A percentile compares a stretch with the other conserved stretches of the same genome.
Evolutionary conservation across 2,113 vertebrate species (phyloP).

Genomic region (Ramphastos sulfuratus): DNA sequence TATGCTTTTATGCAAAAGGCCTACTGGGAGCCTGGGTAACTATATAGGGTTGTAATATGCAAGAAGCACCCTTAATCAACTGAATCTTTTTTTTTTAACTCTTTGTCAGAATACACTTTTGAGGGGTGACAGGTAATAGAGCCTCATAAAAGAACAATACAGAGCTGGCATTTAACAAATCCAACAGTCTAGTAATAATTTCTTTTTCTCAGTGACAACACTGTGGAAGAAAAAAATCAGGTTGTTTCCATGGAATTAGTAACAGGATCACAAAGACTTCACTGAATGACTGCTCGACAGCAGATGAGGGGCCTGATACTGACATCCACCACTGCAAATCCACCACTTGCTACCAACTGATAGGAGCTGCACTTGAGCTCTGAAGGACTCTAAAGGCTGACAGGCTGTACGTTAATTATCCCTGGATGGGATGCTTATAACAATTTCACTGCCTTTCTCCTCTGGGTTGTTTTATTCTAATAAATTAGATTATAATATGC

Average conservation of each 20-base stretch:
- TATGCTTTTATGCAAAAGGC: neutral
- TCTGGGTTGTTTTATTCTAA: neutral
- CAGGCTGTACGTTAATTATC: neutral
- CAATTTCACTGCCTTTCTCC: neutral
- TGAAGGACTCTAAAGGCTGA: neutral
- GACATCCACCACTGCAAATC: neutral
- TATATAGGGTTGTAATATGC: neutral
- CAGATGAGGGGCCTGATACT: neutral
- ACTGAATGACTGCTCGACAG: neutral
- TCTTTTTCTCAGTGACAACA: neutral
- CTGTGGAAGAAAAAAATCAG: neutral
- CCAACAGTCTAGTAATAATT: neutral
- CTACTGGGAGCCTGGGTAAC: neutral
- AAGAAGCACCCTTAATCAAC: neutral
- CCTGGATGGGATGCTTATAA: neutral
- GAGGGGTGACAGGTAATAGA: neutral
- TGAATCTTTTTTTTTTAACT: neutral
- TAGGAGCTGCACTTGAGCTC: neutral
- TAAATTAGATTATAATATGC: neutral
- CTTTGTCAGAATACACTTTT: neutral
- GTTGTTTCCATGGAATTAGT: neutral
- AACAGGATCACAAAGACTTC: neutral
- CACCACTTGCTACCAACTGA: neutral
- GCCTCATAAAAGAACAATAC: neutral
- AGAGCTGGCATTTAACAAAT: conserved; percentile 24